Evolutionary conservation across 2,797 vertebrate genomes (phyloP).

Genomic region (Hyperoplus lanceolatus): DNA sequence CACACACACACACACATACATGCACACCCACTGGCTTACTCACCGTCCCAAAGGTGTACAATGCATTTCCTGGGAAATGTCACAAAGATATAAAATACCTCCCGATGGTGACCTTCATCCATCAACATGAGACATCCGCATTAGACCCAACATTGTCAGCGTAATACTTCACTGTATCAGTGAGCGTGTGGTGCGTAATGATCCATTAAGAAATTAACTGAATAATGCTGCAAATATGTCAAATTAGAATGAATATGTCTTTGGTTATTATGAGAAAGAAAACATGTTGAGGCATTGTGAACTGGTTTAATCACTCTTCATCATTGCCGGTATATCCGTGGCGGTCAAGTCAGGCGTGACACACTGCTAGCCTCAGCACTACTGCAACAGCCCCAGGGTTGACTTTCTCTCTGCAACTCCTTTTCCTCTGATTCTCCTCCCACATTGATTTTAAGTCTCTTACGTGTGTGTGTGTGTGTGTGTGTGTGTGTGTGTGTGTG

Average conservation of each 20-base stretch:
- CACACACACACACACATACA: conserved; percentile 12
- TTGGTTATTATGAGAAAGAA: not conserved
- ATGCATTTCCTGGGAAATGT: conserved; percentile 33
- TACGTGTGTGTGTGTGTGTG: not conserved
- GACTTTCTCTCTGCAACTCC: conserved; percentile 35
- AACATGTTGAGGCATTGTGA: not conserved
- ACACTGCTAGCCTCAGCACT: conserved; percentile 62
- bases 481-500: too few species aligned
- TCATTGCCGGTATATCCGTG: conserved; percentile 49
- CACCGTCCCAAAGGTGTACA: not conserved
- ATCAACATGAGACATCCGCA: conserved; percentile 18
- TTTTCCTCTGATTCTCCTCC: conserved; percentile 39
- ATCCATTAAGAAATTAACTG: not conserved
- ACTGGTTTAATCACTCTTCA: conserved; percentile 4
- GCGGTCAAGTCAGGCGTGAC: conserved; percentile 40
- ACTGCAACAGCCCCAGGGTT: conserved; percentile 26
- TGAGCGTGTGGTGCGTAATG: not conserved
- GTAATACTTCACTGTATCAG: conserved; percentile 1
- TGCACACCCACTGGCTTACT: not conserved
- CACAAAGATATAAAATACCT: conserved; percentile 39
- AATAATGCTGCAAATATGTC: not conserved
- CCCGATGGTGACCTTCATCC: conserved; percentile 34
- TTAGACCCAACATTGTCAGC: not conserved
- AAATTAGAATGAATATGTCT: not conserved
- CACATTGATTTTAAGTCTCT: conserved; percentile 41